These are phyloP conservation scores for Heliconius hewitsoni DNA, from an alignment of 1,140 invertebrate species.

Conservation along the genomic window DNA sequence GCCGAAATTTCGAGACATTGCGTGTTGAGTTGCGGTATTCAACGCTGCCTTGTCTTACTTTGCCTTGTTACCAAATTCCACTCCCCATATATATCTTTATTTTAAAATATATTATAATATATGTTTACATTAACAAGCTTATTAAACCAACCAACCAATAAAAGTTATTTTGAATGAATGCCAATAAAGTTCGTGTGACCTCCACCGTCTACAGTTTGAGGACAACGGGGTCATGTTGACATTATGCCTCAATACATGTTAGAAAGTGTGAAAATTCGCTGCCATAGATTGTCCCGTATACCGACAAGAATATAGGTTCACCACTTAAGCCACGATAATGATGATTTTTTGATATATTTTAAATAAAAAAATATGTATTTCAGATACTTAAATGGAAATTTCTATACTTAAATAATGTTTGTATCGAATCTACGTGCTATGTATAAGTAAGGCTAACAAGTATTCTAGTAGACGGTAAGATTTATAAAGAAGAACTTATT, in stretches of 20 bases:
- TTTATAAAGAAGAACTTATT: too few species aligned
- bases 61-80: too few species aligned
- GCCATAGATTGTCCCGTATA: neutral
- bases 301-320: neutral
- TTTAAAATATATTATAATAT: too few species aligned
- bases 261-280: conserved; percentile 8
- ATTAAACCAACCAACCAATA: neutral
- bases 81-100: too few species aligned
- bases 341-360: neutral
- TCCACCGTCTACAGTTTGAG: neutral
- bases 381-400: too few species aligned
- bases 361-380: neutral
- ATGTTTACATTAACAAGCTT: neutral
- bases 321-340: neutral
- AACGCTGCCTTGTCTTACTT: neutral
- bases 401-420: too few species aligned
- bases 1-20: too few species aligned
- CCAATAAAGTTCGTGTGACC: conserved; percentile 13
- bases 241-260: conserved; percentile 6
- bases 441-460: too few species aligned
- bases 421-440: too few species aligned
- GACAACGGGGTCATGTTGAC: conserved; percentile 10
- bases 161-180: neutral
- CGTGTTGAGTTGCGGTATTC: too few species aligned
- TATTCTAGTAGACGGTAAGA: too few species aligned